These are phyloP conservation scores for Leptogaster cylindrica DNA, from an alignment of 2,888 invertebrate species.

Conservation along the genomic window DNA sequence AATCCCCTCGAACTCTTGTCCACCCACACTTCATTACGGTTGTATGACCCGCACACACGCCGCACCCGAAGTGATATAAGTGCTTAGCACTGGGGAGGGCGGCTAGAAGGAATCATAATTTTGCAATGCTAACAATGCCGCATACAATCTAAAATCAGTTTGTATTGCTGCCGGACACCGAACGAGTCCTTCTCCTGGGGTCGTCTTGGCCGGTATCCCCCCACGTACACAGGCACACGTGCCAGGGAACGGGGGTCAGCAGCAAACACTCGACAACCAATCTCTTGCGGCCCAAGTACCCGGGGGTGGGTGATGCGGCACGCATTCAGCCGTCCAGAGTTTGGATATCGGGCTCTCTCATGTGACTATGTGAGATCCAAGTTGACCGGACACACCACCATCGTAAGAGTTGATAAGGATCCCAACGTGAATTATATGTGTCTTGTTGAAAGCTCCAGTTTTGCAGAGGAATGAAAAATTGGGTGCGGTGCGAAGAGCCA, in stretches of 20 bases:
- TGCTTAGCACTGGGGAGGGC: constrained; percentile 6
- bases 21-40: constrained; percentile 23
- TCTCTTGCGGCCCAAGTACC: constrained; percentile 18
- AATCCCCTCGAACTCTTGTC: background rate
- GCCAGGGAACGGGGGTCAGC: background rate
- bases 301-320: constrained; percentile 17
- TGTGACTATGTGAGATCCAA: background rate
- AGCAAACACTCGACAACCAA: constrained; percentile 20
- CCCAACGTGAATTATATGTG: constrained; percentile 28
- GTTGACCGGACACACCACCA: constrained; percentile 27
- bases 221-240: constrained; percentile 4
- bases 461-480: constrained; percentile 40
- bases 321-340: constrained; percentile 22
- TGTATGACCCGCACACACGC: constrained; percentile 22
- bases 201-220: background rate
- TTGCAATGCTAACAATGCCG: constrained; percentile 15
- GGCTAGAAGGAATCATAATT: constrained; percentile 14
- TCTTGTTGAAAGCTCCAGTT: constrained; percentile 11
- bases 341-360: constrained; percentile 17
- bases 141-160: constrained; percentile 34
- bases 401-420: constrained; percentile 39
- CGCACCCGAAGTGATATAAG: constrained; percentile 21
- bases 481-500: constrained; percentile 42
- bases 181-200: constrained; percentile 11
- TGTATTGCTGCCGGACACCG: constrained; percentile 32